Conservation (phyloP, 2,888 invertebrate species). For the Clanis bilineata region DNA sequence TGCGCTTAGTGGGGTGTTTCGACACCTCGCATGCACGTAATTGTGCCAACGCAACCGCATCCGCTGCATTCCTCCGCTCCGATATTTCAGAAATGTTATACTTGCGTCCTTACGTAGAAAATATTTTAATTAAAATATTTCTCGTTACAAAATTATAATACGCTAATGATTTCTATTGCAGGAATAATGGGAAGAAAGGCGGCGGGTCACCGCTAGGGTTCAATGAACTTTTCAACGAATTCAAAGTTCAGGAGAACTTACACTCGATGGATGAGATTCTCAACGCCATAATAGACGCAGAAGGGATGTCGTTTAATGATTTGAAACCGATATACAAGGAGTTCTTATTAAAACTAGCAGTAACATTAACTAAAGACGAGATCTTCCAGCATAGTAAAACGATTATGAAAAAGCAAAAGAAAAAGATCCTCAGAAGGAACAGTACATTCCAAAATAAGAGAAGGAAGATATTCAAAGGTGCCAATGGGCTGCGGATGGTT, state of each 20-base stretch:
- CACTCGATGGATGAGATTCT: constrained; percentile 94
- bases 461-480: constrained; percentile 83
- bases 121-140: constrained; percentile 1
- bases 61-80: constrained; percentile 65
- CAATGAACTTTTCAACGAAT: constrained; percentile 93
- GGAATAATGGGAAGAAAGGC: constrained; percentile 84
- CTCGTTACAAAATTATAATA: neutral
- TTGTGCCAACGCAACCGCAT: constrained; percentile 67
- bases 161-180: constrained; percentile 51
- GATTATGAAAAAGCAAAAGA: constrained; percentile 93
- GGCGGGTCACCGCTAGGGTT: constrained; percentile 92
- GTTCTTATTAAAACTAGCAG: constrained; percentile 92
- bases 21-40: constrained; percentile 62
- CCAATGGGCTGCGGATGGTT: constrained; percentile 83
- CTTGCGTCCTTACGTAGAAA: constrained; percentile 23
- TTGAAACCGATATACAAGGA: constrained; percentile 95
- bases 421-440: constrained; percentile 84
- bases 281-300: constrained; percentile 93
- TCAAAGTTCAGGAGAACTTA: constrained; percentile 92
- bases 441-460: constrained; percentile 81
- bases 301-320: constrained; percentile 96
- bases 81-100: constrained; percentile 44
- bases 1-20: constrained; percentile 67
- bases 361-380: constrained; percentile 95
- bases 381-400: constrained; percentile 94